Evolutionary conservation across 2,888 invertebrate species (phyloP), one percentile per base, ranked within the genome.

Genomic region (Exephanes ischioxanthus): DNA sequence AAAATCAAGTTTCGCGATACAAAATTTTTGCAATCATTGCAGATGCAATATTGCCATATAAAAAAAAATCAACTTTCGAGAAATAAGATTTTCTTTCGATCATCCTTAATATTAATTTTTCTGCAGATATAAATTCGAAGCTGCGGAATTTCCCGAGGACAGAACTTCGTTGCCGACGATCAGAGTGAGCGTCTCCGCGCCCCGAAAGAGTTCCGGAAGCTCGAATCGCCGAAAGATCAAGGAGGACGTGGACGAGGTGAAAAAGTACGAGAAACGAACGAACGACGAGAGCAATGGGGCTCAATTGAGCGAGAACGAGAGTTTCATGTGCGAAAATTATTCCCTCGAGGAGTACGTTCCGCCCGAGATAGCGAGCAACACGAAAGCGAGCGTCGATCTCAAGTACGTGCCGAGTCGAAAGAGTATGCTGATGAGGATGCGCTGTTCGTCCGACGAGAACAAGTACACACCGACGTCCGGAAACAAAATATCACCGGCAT

Each of bases 331-430:
- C 14, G 86, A 86, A 0, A 86, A 83, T 80, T 83, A 83, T 83
- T 78, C 72, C 9, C 85, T 91, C 51, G 91, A 92, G 45, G 91
- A 92, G 58, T 92, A 92, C 30, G 90, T 91, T 0, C 91, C 91
- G 1, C 89, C 90, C 26, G 87, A 88, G 7, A 26, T 86, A 14
- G 86, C 91, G 6, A 85, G 79, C 30, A 48, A 78, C 7, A 87
- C 86, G 41, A 89, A 86, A 77, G 61, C 81, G 16, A 88, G 83
- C 61, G 30, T 70, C 5, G 84, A 89, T 33, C 82, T 91, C 7
- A 89, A 90, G 16, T 92, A 92, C 70, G 88, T 92, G 30, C 92
- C 92, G 6, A 92, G 92, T 55, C 89, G 88, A 4, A 92, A 92
- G 76, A 92, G 91, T 63, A 82, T 87, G 7, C 84, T 92, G 77